Base-by-base conservation (phyloP, 1,140 invertebrate genomes). In the Drosophila insularis region DNA sequence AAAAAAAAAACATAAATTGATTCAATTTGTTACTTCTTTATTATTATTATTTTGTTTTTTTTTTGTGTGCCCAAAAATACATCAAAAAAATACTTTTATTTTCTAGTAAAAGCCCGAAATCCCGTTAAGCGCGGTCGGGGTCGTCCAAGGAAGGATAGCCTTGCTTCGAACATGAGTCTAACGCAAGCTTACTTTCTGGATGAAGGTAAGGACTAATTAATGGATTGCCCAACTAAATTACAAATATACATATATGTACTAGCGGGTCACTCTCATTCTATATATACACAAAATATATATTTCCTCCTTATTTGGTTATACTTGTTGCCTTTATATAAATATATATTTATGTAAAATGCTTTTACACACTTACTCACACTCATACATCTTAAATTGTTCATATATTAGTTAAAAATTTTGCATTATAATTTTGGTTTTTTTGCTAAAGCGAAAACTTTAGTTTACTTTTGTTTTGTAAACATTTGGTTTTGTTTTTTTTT, bases 61-160 rank as follows among this genome's bases (percentile, higher is more conserved):
- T 56, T 35, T 58, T 69, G 62, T 21, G 19, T 71, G 63, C 58
- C 59, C 72, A 50, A 61, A 40, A 40, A 70, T 40, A 65, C 40
- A 46, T 78, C 10, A 75, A 43, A 73, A 65, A 66, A 66, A 59
- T 65, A 80, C 68, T 90, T 80, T 80, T 91, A 89, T 86, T 81
- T 92, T 92, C 75, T 92, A 92, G 91, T 90, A 67, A 92, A 92
- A 90, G 72, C 74, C 66, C 63, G 73, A 70, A 91, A 77, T 80
- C 92, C 92, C 68, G 92, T 93, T 91, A 94, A 94, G 78, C 92
- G 93, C 53, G 93, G 93, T 65, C 90, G 93, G 53, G 93, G 94
- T 31, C 92, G 94, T 62, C 93, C 92, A 61, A 93, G 93, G 79
- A 94, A 94, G 85, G 94, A 94, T 80, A 94, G 90, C 74, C 80